phyloP scores from a whole-genome alignment of 2,113 vertebrate species.

The Coregonus clupeaformis region DNA sequence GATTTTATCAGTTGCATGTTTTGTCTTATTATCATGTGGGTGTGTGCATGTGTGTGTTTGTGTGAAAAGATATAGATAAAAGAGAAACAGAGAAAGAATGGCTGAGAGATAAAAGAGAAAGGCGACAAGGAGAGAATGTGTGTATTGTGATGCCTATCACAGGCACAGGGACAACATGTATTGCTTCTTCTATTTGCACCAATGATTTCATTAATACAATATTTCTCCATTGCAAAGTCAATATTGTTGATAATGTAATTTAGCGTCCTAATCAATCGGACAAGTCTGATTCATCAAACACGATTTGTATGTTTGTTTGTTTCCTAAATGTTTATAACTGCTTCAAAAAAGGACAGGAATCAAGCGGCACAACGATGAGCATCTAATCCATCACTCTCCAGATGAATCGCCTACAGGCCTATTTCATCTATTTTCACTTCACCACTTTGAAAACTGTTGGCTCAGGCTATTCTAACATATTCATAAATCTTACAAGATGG shows the following conservation, averaged over 20 bases:
- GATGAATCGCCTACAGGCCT: slow-evolving; percentile 74
- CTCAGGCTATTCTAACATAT: slow-evolving; percentile 81
- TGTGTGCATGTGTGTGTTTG: too few relatives aligned
- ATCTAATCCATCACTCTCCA: slow-evolving; percentile 75
- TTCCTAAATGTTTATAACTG: slow-evolving; percentile 31
- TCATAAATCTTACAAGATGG: slow-evolving; percentile 79
- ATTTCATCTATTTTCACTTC: slow-evolving; percentile 81
- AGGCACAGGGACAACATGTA: neutral
- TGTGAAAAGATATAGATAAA: neutral
- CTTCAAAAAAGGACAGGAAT: slow-evolving; percentile 55
- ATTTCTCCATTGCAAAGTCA: neutral
- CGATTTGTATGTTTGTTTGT: slow-evolving; percentile 55
- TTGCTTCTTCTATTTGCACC: neutral
- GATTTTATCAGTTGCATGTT: slow-evolving; percentile 26
- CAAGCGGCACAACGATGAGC: slow-evolving; percentile 67
- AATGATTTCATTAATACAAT: neutral
- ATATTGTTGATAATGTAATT: slow-evolving; percentile 44
- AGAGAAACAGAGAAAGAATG: neutral
- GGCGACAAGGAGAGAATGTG: neutral
- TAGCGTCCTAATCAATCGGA: slow-evolving; percentile 47
- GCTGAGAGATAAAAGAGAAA: too few relatives aligned
- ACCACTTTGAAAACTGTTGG: slow-evolving; percentile 80
- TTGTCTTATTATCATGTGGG: neutral
- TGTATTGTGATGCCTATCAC: slow-evolving; percentile 6
- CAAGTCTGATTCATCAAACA: slow-evolving; percentile 50